Evolutionary conservation across 2,113 vertebrate genomes (phyloP), one percentile per base, ranked within the genome.

Genomic region (Terrapene triunguis): DNA sequence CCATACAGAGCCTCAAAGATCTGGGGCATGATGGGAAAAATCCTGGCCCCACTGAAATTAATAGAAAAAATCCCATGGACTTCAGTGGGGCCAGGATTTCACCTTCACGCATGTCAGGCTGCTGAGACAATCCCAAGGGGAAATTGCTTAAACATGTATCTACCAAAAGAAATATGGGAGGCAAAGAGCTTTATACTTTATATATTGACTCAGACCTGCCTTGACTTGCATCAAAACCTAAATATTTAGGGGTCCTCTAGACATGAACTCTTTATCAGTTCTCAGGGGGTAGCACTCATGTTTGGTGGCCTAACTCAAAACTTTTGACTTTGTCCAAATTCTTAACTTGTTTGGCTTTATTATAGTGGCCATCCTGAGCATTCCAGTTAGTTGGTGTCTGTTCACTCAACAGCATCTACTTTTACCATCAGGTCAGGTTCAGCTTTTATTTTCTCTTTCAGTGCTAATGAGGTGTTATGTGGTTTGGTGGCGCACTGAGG

Each of bases 371-470:
- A 87, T 55, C 25, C 29, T 80, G 9, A 22, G 22, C 55, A 0
- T 50, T 85, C 62, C 4, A 17, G 72, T 86, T 80, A 42, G 3
- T 72, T 78, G 22, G 6, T 85, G 57, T 50, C 44, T 86, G n/a
- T 10, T 62, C 53, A 14, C 62, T 86, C 1, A 1, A 25, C 38
- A 80, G 6, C 9, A 88, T 38, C 5, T 53, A 38, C 25, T 65
- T 4, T 29, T 44, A 47, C 29, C 82, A 24, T 27, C 53, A 88
- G 48, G 19, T 82, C 32, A 89, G 81, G 19, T 59, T 76, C 80
- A 87, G 90, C 85, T 92, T 53, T 51, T 51, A 55, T 16, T 69
- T 92, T 89, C 57, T 21, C 4, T 89, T 91, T n/a, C 69, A 84
- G 27, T 11, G 80, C 62, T 53, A 13, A 89, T 59, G 85, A 89